Evolutionary conservation across 37 sponge, comb jelly and placozoan species (phyloP).

Genomic region (Spongilla lacustris): DNA sequence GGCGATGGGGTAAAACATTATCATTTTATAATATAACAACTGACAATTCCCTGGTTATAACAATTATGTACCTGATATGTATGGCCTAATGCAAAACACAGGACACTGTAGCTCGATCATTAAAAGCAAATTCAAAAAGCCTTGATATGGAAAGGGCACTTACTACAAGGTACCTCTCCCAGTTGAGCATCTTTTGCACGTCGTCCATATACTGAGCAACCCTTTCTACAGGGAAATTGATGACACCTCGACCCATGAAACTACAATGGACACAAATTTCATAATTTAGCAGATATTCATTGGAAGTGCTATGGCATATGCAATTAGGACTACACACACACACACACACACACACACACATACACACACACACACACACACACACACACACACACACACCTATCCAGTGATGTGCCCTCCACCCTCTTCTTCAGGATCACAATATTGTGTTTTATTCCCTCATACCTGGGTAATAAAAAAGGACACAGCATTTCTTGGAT

Average conservation of each 20-base stretch:
- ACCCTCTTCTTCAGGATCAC: background rate
- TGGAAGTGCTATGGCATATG: no score
- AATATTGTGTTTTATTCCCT: background rate
- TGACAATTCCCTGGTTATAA: no score
- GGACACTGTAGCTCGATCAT: no score
- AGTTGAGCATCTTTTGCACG: background rate
- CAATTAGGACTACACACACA: background rate
- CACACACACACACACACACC: background rate
- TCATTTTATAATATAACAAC: no score
- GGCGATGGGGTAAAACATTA: no score
- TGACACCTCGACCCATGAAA: slow-evolving; percentile 57
- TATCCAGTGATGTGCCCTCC: background rate
- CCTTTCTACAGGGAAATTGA: slow-evolving; percentile 36
- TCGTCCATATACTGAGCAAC: slow-evolving; percentile 24
- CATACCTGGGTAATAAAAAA: no score
- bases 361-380: background rate
- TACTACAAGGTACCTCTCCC: slow-evolving; percentile 42
- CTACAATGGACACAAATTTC: slow-evolving; percentile 5
- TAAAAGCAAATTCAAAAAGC: no score
- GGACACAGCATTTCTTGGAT: no score
- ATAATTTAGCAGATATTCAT: background rate
- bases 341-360: background rate
- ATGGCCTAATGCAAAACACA: no score
- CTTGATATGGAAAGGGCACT: background rate
- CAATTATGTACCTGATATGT: no score